Evolutionary conservation across 2,888 invertebrate genomes (phyloP), one percentile per base, ranked within the genome.

Genomic region (Panzeria rudis): DNA sequence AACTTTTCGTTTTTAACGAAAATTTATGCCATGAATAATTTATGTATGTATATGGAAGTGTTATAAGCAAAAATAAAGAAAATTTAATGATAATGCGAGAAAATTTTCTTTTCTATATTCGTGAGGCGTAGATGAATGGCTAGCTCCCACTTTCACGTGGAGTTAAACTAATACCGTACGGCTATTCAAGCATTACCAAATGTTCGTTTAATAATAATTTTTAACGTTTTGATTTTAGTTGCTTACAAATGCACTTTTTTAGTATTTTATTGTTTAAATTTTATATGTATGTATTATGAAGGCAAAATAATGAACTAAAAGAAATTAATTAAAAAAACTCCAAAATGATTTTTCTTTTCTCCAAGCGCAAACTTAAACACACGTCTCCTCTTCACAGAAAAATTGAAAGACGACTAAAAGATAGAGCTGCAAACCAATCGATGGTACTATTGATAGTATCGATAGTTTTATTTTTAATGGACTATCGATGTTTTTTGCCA

Each of bases 81-180:
- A 71, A 69, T 56, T 35, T 61, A 38, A 38, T 68, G 44, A 35
- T 69, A 69, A 73, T 69, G 44, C 68, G 50, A 54, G 78, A 75
- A 79, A 75, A 82, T 75, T 85, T 78, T 82, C 73, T 82, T 85
- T 85, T 81, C 77, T 73, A 78, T 81, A 82, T 85, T 76, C 73
- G 78, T 82, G 81, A 85, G 84, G 81, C 81, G 84, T 82, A 85
- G 77, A 73, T 75, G 72, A 81, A 69, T 69, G 13, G 82, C 44
- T 52, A 44, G 69, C 64, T 78, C 78, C 81, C 81, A 85, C 84
- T 85, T 85, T 85, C 84, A 85, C 81, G 84, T 85, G 81, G 73
- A 78, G 84, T 78, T 81, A 52, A 56, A 54, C n/a, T 44, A 66
- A 64, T 61, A 72, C 38, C 68, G 66, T 76, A 73, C 68, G 50